phyloP scores from a whole-genome alignment of 2,888 invertebrate genomes.

The Ormyrus thymus region DNA sequence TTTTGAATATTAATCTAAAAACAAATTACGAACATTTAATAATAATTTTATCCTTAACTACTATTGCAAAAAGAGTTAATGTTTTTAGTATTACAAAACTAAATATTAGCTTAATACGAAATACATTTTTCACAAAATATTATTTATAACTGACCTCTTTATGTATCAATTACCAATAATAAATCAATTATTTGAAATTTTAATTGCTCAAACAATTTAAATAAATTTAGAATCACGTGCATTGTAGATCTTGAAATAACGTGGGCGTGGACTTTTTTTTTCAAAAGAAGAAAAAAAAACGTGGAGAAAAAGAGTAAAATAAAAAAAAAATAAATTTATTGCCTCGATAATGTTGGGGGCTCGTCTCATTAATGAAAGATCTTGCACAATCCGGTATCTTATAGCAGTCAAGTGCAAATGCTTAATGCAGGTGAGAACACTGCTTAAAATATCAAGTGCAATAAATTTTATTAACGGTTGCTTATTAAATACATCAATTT shows the following conservation, averaged over 20 bases:
- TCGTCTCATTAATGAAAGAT: slow-evolving; percentile 47
- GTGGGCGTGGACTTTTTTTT: slow-evolving; percentile 37
- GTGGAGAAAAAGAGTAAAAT: background rate
- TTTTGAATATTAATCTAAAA: too few species aligned
- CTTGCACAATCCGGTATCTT: slow-evolving; percentile 31
- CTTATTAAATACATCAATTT: background rate
- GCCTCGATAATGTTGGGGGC: slow-evolving; percentile 50
- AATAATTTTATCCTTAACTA: background rate
- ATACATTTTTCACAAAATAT: background rate
- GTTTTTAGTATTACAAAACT: too few species aligned
- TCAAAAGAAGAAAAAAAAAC: background rate
- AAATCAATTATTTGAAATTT: slow-evolving; percentile 28
- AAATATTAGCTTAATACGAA: background rate
- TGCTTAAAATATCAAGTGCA: slow-evolving; percentile 27
- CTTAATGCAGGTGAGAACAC: slow-evolving; percentile 27
- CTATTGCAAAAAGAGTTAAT: background rate
- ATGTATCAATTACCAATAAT: slow-evolving; percentile 29
- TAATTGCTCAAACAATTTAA: background rate
- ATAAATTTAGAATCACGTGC: slow-evolving; percentile 15
- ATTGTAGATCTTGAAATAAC: slow-evolving; percentile 14
- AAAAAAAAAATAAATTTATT: slow-evolving; percentile 48
- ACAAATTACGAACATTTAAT: background rate
- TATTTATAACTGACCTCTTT: slow-evolving; percentile 25
- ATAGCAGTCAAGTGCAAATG: slow-evolving; percentile 38
- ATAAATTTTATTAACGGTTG: slow-evolving; percentile 19